Evolutionary conservation across 2,888 invertebrate genomes (phyloP).

Genomic region (Neoascia interrupta): DNA sequence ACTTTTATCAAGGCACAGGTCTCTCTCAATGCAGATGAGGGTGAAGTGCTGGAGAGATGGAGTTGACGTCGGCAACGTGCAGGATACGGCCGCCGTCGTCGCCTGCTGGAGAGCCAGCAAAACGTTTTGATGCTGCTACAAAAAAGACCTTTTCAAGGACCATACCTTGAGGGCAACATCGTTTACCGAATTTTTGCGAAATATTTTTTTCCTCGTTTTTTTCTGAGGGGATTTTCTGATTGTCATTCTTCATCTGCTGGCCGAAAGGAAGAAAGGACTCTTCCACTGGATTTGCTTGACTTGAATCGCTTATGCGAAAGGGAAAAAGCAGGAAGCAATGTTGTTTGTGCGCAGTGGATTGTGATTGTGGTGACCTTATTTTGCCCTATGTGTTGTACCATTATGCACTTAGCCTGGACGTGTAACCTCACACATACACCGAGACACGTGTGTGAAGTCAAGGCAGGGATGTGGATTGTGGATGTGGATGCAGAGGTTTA

Average conservation of each 20-base stretch:
- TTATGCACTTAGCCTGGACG: conserved; percentile 26
- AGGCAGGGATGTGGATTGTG: conserved; percentile 27
- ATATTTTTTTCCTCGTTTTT: conserved; percentile 4
- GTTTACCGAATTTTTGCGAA: conserved; percentile 50
- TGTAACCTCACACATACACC: conserved; percentile 7
- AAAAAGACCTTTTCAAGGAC: conserved; percentile 44
- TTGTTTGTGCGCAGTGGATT: conserved; percentile 64
- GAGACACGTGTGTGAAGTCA: not conserved
- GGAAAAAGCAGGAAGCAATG: conserved; percentile 16
- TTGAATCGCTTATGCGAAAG: conserved; percentile 2
- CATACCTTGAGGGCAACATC: conserved; percentile 51
- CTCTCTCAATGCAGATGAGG: conserved; percentile 29
- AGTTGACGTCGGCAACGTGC: not conserved
- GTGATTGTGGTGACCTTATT: conserved; percentile 59
- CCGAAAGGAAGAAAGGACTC: conserved; percentile 21
- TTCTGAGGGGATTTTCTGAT: conserved; percentile 3
- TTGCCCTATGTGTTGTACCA: conserved; percentile 31
- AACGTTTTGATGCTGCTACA: conserved; percentile 33
- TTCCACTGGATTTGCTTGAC: no score
- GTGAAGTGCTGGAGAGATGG: conserved; percentile 12
- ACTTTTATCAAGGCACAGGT: conserved; percentile 44
- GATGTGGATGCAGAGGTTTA: conserved; percentile 1
- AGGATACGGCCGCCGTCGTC: no score
- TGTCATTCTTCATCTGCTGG: conserved; percentile 33
- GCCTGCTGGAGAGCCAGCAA: no score